Evolutionary conservation across 2,797 vertebrate species (phyloP).

Genomic region (Epinephelus malabaricus): DNA sequence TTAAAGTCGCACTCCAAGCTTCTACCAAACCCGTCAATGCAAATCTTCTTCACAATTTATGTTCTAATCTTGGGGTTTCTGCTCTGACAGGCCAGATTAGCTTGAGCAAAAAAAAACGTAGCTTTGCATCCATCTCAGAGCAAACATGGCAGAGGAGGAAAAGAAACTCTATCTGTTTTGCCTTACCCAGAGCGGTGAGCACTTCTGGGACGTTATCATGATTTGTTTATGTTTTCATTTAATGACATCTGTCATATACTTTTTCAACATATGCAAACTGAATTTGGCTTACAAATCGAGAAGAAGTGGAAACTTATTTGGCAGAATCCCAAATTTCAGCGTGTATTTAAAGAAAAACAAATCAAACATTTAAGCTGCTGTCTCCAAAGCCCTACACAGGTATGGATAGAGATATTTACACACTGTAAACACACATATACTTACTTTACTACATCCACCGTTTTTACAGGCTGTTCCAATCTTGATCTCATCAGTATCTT

Average conservation of each 20-base stretch:
- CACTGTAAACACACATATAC: constrained; percentile 36
- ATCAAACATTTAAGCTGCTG: not conserved
- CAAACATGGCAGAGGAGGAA: constrained; percentile 10
- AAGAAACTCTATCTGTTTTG: not conserved
- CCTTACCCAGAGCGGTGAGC: not conserved
- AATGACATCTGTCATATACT: constrained; percentile 5
- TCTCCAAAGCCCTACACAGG: constrained; percentile 8
- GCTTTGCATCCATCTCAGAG: constrained; percentile 32
- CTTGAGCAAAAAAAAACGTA: constrained; percentile 20
- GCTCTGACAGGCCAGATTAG: constrained; percentile 56
- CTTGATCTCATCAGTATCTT: constrained; percentile 94
- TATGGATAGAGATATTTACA: not conserved
- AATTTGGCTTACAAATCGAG: not conserved
- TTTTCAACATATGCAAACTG: not conserved
- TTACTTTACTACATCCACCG: constrained; percentile 94
- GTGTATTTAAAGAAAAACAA: not conserved
- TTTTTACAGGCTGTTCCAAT: constrained; percentile 96
- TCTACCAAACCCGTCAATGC: constrained; percentile 45
- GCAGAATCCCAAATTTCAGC: not conserved
- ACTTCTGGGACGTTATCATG: not conserved
- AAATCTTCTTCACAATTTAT: constrained; percentile 47
- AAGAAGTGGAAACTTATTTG: not conserved
- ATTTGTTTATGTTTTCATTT: constrained; percentile 16
- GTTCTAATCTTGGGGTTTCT: constrained; percentile 51
- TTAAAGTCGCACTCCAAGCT: constrained; percentile 42